Percentiles rank a stretch among this genome's conserved stretches.
Conservation (phyloP, 2,797 vertebrate species). For the Scarus forsteni region DNA sequence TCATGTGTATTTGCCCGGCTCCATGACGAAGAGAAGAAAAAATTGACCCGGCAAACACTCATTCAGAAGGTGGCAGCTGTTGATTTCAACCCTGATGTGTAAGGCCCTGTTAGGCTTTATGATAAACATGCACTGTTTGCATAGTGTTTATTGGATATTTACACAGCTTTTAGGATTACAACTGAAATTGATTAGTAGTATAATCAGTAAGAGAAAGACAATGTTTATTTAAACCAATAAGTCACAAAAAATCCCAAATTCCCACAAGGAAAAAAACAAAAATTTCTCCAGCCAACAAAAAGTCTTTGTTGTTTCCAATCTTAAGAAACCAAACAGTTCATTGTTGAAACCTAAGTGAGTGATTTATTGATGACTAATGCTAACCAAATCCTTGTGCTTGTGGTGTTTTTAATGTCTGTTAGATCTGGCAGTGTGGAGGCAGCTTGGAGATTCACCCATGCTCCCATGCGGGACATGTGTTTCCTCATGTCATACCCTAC, state of each 20-base stretch:
- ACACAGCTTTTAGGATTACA: too few species aligned
- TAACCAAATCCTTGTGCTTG: conserved; percentile 50
- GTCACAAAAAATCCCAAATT: conserved; percentile 35
- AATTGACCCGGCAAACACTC: too few species aligned
- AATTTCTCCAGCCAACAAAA: conserved; percentile 8
- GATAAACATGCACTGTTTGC: too few species aligned
- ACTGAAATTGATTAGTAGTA: too few species aligned
- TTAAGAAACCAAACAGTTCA: conserved; percentile 34
- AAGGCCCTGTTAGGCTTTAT: too few species aligned
- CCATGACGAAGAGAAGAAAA: too few species aligned
- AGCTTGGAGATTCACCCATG: conserved; percentile 95
- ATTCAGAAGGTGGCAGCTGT: too few species aligned
- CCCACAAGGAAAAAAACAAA: conserved; percentile 24
- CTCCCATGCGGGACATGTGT: conserved; percentile 98
- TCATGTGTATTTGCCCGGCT: too few species aligned
- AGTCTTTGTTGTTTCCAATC: conserved; percentile 20
- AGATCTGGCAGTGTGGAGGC: conserved; percentile 98
- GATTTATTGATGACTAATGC: conserved; percentile 38
- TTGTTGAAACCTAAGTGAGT: conserved; percentile 39
- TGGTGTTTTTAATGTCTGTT: conserved; percentile 39
- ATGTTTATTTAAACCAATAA: conserved; percentile 45
- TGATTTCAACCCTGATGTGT: too few species aligned
- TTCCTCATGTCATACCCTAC: conserved; percentile 95
- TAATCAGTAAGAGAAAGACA: conserved; percentile 2
- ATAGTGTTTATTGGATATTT: too few species aligned